phyloP scores from a whole-genome alignment of 64 coral and sea anemone genomes.

The Actinia tenebrosa region DNA sequence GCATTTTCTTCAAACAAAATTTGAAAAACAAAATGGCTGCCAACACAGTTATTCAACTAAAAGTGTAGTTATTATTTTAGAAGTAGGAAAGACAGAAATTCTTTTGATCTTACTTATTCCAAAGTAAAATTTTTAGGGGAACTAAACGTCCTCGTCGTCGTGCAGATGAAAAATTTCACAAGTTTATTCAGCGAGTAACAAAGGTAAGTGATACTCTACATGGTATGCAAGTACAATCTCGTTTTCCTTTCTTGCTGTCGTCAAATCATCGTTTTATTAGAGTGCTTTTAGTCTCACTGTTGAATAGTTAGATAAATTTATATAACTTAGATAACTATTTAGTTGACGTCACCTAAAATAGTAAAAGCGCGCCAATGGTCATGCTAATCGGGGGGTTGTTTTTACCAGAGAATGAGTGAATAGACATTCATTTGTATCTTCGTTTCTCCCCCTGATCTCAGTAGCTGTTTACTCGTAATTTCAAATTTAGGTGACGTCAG shows the following conservation, averaged over 20 bases:
- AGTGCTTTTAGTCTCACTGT: too few relatives aligned
- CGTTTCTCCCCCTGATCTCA: too few relatives aligned
- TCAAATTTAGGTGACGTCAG: too few relatives aligned
- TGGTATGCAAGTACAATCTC: constrained; percentile 25
- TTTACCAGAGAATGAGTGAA: too few relatives aligned
- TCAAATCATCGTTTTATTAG: too few relatives aligned
- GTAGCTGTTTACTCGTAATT: too few relatives aligned
- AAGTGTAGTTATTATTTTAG: neutral
- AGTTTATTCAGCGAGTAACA: constrained; percentile 81
- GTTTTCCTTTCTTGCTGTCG: neutral
- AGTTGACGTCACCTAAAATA: too few relatives aligned
- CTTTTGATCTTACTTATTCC: neutral
- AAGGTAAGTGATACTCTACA: constrained; percentile 37
- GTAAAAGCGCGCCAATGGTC: too few relatives aligned
- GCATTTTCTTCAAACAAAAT: neutral
- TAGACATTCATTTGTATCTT: too few relatives aligned
- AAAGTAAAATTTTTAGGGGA: constrained; percentile 18
- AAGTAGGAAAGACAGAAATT: neutral
- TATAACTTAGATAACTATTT: too few relatives aligned
- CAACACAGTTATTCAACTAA: neutral
- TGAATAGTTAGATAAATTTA: too few relatives aligned
- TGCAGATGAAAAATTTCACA: constrained; percentile 70
- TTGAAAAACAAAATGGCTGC: neutral
- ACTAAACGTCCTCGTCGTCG: constrained; percentile 36
- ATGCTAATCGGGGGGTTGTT: too few relatives aligned